Conservation (phyloP, 2,113 vertebrate genomes). For the Campylorhamphus procurvoides region DNA sequence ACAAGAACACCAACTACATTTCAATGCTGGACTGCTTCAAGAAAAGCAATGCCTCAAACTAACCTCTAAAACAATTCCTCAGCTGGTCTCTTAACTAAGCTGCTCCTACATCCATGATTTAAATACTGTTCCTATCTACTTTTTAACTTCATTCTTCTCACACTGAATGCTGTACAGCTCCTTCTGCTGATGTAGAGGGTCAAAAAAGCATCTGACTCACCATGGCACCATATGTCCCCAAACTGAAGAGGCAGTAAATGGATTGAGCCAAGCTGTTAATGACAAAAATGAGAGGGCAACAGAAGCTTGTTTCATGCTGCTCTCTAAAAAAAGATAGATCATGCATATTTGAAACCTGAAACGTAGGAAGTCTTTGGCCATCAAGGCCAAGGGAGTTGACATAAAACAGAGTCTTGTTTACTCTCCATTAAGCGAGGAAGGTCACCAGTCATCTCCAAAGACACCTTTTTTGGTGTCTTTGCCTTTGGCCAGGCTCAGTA, state of each 20-base stretch:
- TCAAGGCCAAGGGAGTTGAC: not conserved
- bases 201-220: not conserved
- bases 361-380: not conserved
- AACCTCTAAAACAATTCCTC: not conserved
- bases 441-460: not conserved
- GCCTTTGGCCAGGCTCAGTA: not conserved
- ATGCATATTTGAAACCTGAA: not conserved
- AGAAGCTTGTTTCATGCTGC: not conserved
- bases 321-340: not conserved
- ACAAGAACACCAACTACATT: not conserved
- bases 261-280: not conserved
- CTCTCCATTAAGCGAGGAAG: not conserved
- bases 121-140: not conserved
- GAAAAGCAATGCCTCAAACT: not conserved
- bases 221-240: fast-evolving
- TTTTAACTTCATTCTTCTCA: not conserved
- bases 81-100: not conserved
- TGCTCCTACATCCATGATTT: not conserved
- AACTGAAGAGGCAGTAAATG: not conserved
- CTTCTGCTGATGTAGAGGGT: not conserved
- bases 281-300: not conserved
- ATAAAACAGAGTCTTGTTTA: not conserved
- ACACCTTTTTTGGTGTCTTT: fast-evolving
- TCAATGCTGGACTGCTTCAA: not conserved
- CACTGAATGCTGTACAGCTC: not conserved